Evolutionary conservation across 2,113 vertebrate species (phyloP), one percentile per base, ranked within the genome.

Genomic region (Panthera leo): DNA sequence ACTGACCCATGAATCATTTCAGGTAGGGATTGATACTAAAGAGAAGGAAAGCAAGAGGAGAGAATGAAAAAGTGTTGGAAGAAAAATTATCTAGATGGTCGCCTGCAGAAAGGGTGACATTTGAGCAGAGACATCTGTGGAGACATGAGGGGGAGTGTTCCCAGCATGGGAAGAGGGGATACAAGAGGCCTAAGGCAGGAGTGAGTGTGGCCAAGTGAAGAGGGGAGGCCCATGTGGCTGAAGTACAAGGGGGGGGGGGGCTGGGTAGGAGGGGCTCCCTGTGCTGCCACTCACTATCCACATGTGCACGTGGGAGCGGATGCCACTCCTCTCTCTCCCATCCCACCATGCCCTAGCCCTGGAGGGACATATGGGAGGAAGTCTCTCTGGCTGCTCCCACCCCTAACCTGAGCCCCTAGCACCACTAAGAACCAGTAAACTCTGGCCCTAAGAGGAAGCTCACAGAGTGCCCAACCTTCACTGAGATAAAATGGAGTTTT

Each of bases 261-360:
- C 0, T 0, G 0, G 1, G 55, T 4, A 16, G 25, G 6, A 68
- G 29, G 42, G 55, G 42, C 55, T 2, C 3, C n/a, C 14, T 0
- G 2, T 0, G 11, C 13, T 31, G 4, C 42, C 12, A 5, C 4
- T n/a, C 13, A 6, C 34, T 29, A 48, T 15, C 68, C 51, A 23
- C 36, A 2, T 0, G 9, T 39, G 51, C 11, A 9, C 13, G n/a
- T 13, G 5, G 9, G 16, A 34, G 16, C 34, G 16, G 18, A 7
- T 51, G 5, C 36, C 65, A 39, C 29, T 51, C 27, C 16, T 63
- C 95, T 73, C n/a, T 19, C 58, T 55, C 12, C 10, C 7, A 31
- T 29, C 61, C 55, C 27, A 18, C 15, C 70, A 16, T 0, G 0
- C 4, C 42, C 29, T 8, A 25, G 36, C 48, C 51, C 76, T 29